Conservation (phyloP, 2,888 invertebrate species). For the Hylaea fasciaria region DNA sequence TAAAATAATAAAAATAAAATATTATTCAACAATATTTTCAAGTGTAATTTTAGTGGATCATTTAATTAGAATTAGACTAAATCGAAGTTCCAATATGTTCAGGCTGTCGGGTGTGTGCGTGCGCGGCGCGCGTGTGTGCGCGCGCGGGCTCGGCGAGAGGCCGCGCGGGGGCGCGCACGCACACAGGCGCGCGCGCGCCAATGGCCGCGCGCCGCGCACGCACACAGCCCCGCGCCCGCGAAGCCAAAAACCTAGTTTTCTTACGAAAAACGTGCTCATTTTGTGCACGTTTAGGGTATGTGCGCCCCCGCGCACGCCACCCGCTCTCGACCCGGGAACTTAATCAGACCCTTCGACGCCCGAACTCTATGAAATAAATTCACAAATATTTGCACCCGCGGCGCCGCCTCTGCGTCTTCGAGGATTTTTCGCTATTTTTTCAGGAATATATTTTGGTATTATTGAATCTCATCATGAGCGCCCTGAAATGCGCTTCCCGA, state of each 20-base stretch:
- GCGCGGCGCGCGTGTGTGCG: conserved; percentile 47
- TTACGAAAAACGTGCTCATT: conserved; percentile 67
- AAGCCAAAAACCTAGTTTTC: conserved; percentile 67
- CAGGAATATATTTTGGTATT: conserved; percentile 40
- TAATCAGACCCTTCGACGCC: conserved; percentile 17
- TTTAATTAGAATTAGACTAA: conserved; percentile 12
- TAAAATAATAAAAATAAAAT: too few relatives aligned
- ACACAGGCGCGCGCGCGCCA: conserved; percentile 65
- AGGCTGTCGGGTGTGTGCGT: conserved; percentile 41
- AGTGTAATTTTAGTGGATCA: neutral
- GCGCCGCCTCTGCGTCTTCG: conserved; percentile 49
- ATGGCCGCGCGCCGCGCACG: conserved; percentile 69
- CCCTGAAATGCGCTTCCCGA: conserved; percentile 50
- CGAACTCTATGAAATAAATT: conserved; percentile 66
- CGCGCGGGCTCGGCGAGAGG: conserved; percentile 61
- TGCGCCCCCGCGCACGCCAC: conserved; percentile 66
- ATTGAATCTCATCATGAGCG: conserved; percentile 39
- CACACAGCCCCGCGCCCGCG: conserved; percentile 56
- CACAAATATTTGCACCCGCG: conserved; percentile 57
- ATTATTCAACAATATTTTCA: neutral
- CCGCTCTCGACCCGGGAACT: conserved; percentile 42
- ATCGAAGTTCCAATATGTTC: conserved; percentile 17
- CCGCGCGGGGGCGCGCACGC: conserved; percentile 72
- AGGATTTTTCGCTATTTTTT: conserved; percentile 45
- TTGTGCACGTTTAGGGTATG: conserved; percentile 72